phyloP scores from a whole-genome alignment of 2,113 vertebrate species.

The Nymphicus hollandicus region DNA sequence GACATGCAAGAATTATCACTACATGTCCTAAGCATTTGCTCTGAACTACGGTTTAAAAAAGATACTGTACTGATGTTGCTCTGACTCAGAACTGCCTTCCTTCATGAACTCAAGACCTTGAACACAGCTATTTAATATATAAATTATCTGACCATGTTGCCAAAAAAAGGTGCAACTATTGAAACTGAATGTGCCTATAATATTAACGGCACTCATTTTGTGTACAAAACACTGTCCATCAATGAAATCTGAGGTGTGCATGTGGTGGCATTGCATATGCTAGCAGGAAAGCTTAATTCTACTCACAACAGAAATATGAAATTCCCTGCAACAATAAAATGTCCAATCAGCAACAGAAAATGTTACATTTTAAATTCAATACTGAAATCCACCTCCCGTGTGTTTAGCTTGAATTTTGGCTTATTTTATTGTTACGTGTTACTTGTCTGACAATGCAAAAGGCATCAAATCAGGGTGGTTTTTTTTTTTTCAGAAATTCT shows the following conservation, averaged over 20 bases:
- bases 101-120: background rate
- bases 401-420: background rate
- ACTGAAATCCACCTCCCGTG: background rate
- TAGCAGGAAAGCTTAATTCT: background rate
- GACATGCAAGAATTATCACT: background rate
- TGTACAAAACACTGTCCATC: background rate
- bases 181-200: background rate
- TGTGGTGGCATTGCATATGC: background rate
- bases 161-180: background rate
- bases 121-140: background rate
- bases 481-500: background rate
- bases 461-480: background rate
- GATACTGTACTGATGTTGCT: background rate
- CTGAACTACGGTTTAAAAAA: background rate
- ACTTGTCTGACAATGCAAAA: background rate
- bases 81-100: background rate
- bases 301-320: background rate
- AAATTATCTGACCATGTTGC: background rate
- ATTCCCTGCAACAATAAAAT: background rate
- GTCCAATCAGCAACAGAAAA: background rate
- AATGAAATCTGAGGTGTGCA: accelerated
- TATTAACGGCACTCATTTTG: background rate
- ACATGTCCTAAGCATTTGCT: background rate
- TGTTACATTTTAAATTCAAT: background rate
- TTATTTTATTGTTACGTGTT: background rate